Evolutionary conservation across 2,113 vertebrate genomes (phyloP).

Genomic region (Parus major): DNA sequence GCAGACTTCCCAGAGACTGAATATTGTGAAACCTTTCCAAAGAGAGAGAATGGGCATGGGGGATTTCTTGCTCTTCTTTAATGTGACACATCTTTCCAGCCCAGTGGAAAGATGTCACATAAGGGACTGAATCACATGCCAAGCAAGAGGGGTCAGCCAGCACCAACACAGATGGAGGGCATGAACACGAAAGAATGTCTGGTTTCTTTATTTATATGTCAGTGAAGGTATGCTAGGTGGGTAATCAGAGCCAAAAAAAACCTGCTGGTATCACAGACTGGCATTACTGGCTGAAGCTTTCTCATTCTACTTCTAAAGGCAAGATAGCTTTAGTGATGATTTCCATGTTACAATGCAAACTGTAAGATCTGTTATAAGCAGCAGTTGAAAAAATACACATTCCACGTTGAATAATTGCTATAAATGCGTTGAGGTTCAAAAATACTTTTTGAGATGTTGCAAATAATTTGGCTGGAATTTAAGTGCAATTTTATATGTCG

Average conservation of each 20-base stretch:
- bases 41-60: not conserved
- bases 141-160: not conserved
- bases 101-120: rapidly evolving
- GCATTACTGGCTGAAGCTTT: not conserved
- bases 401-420: conserved; percentile 28
- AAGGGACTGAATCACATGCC: not conserved
- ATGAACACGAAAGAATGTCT: not conserved
- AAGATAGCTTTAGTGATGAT: conserved; percentile 23
- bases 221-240: not conserved
- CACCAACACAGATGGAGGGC: not conserved
- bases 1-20: not conserved
- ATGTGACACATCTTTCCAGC: not conserved
- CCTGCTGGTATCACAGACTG: not conserved
- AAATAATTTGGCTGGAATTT: conserved; percentile 24
- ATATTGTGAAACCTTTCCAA: not conserved
- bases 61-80: not conserved
- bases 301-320: not conserved
- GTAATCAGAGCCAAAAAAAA: not conserved
- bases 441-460: conserved; percentile 13
- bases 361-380: not conserved
- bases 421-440: conserved; percentile 30
- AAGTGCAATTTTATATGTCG: conserved; percentile 10
- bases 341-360: not conserved
- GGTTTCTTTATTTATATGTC: not conserved
- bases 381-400: conserved; percentile 3